Evolutionary conservation across 2,888 invertebrate species (phyloP), one percentile per base, ranked within the genome.

Genomic region (Nemoura dubitans): DNA sequence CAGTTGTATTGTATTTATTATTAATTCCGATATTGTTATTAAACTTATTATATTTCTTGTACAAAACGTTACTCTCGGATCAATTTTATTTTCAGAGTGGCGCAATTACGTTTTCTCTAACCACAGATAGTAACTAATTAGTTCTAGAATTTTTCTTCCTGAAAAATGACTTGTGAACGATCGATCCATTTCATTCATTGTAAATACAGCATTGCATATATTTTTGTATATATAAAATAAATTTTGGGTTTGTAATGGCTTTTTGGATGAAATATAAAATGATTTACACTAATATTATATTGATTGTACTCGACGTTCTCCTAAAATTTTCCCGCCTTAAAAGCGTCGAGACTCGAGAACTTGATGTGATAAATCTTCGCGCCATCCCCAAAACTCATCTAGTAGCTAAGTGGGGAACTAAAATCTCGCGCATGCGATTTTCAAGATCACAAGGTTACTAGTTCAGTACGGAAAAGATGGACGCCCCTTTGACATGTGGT

Each of bases 241-340:
- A 81, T 59, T 83, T 84, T 84, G 84, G 84, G 84, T 84, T 84
- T 76, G 76, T 59, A 84, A 84, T 84, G 84, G 84, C 84, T 84
- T 84, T 84, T 76, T 84, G 84, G 84, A 84, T 76, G 76, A 84
- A 84, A 84, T 84, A 84, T 84, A 84, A 59, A 26, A 84, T 84
- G 59, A 84, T 84, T 83, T 83, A 83, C 30, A 83, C 36, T n/a
- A n/a, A n/a, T 76, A 27, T 84, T 84, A 21, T 59, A 14, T 59
- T 14, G 14, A 21, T 21, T 59, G 21, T 36, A 6, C 59, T 59
- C 59, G 21, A 21, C 36, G 16, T 14, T 21, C 16, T 59, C 59
- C 59, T 59, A 14, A 7, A 1, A 59, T 21, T 16, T 59, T 36
- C 36, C 36, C 36, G 36, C 36, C 36, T n/a, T n/a, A n/a, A n/a